Conservation (phyloP, 2,797 vertebrate genomes). For the Lates japonicus region DNA sequence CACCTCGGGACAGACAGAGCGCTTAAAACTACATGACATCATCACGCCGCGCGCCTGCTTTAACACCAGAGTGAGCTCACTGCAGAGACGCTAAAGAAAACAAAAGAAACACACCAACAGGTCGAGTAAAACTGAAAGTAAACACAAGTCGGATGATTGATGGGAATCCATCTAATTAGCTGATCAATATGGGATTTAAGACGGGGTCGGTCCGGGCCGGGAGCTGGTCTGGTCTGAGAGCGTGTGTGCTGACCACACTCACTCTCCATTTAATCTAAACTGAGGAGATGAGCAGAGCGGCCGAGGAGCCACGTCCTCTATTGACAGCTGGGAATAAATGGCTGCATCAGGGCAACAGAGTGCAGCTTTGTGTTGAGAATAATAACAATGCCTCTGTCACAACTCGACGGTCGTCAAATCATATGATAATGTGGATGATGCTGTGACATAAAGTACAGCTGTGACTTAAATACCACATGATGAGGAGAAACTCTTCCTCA, state of each 20-base stretch:
- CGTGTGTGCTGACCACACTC: slow-evolving; percentile 56
- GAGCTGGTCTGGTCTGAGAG: slow-evolving; percentile 52
- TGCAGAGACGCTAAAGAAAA: slow-evolving; percentile 24
- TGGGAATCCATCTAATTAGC: slow-evolving; percentile 57
- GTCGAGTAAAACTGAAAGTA: slow-evolving; percentile 32
- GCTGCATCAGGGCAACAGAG: slow-evolving; percentile 50
- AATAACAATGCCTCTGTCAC: neutral
- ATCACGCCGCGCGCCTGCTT: slow-evolving; percentile 27
- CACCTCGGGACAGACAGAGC: slow-evolving; percentile 39
- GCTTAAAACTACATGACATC: slow-evolving; percentile 63
- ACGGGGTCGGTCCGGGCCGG: slow-evolving; percentile 20
- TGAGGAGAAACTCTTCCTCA: neutral
- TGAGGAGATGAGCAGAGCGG: slow-evolving; percentile 57
- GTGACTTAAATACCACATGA: neutral
- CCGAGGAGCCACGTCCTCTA: slow-evolving; percentile 45
- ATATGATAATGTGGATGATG: neutral
- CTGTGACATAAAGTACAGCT: neutral
- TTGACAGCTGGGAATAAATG: slow-evolving; percentile 58
- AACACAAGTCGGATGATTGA: slow-evolving; percentile 59
- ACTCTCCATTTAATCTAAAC: slow-evolving; percentile 65
- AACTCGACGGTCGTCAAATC: neutral
- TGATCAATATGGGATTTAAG: slow-evolving; percentile 71
- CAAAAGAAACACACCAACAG: neutral
- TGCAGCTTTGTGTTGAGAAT: slow-evolving; percentile 5
- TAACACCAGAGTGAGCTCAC: slow-evolving; percentile 39